phyloP scores from a whole-genome alignment of 2,113 vertebrate species.

The Solea senegalensis region DNA sequence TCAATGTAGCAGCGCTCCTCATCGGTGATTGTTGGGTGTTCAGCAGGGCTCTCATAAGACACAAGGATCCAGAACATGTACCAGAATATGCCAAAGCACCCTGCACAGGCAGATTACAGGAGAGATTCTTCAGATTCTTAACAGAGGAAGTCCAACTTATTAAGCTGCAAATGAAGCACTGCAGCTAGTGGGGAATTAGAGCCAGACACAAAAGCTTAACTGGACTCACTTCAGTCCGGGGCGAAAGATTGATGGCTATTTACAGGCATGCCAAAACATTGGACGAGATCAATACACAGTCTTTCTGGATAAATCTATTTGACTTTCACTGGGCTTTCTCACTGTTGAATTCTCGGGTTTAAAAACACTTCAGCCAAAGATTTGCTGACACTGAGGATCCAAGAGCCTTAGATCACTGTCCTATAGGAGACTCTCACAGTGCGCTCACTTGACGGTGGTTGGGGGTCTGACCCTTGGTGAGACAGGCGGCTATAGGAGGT shows the following conservation, averaged over 20 bases:
- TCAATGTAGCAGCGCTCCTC: constrained; percentile 98
- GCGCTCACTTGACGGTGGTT: too few relatives aligned
- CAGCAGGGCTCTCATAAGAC: constrained; percentile 97
- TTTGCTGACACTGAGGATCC: not conserved
- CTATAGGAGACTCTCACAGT: too few relatives aligned
- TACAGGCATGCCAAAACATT: constrained; percentile 71
- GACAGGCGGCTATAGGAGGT: too few relatives aligned
- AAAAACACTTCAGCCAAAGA: not conserved
- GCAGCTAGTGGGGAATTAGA: constrained; percentile 24
- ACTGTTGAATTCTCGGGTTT: constrained; percentile 25
- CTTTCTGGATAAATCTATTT: constrained; percentile 72
- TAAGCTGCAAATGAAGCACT: not conserved
- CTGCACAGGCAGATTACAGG: constrained; percentile 66
- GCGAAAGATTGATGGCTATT: constrained; percentile 43
- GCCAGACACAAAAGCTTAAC: constrained; percentile 51
- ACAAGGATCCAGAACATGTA: constrained; percentile 98
- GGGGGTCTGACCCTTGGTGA: too few relatives aligned
- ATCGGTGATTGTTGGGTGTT: constrained; percentile 93
- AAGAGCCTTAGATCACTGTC: not conserved
- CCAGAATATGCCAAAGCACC: constrained; percentile 95
- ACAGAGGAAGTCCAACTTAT: too few relatives aligned
- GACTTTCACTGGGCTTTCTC: constrained; percentile 60
- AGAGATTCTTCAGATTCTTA: not conserved
- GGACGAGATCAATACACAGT: constrained; percentile 70
- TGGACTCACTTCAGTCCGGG: constrained; percentile 41